phyloP scores from a whole-genome alignment of 2,888 invertebrate species.

The Aricia artaxerxes region DNA sequence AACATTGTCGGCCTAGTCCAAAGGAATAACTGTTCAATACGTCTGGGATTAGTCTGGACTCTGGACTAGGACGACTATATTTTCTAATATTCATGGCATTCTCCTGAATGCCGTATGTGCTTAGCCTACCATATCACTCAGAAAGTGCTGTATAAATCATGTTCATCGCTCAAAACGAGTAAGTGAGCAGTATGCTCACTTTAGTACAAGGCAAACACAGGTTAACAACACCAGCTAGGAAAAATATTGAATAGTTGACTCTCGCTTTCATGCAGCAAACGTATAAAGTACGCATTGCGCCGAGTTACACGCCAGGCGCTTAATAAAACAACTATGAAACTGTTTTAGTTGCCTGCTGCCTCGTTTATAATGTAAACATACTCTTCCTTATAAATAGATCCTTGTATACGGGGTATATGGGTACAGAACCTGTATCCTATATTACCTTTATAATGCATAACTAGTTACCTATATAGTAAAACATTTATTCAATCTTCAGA shows the following conservation, averaged over 20 bases:
- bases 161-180: neutral
- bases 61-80: too few species aligned
- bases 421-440: neutral
- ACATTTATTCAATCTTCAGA: too few species aligned
- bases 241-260: constrained; percentile 19
- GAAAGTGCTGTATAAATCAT: too few species aligned
- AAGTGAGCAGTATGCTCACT: neutral
- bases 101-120: too few species aligned
- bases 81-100: too few species aligned
- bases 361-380: neutral
- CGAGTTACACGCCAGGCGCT: neutral
- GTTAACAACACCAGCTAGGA: neutral
- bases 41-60: too few species aligned
- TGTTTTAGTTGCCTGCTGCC: neutral
- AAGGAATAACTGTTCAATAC: too few species aligned
- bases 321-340: constrained; percentile 3
- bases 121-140: too few species aligned
- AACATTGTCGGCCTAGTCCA: too few species aligned
- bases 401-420: neutral
- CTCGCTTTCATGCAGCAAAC: constrained; percentile 25
- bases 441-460: neutral
- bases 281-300: constrained; percentile 28
- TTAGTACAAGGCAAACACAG: neutral
- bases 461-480: too few species aligned
- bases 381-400: neutral